Conservation (phyloP, 37 sponge, comb jelly and placozoan genomes). For the Trichoplax adhaerens region DNA sequence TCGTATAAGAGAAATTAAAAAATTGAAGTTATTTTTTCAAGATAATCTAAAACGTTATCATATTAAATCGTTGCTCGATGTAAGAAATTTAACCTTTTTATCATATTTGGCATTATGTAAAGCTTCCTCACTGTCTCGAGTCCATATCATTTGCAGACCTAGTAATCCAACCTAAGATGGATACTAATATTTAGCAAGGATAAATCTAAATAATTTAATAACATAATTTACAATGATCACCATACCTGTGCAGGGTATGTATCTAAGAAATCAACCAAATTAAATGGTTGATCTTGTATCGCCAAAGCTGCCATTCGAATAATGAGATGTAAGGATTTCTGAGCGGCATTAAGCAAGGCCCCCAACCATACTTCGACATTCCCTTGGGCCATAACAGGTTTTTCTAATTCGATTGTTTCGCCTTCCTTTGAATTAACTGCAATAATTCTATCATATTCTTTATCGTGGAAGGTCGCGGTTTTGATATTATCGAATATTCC, state of each 20-base stretch:
- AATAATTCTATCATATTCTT: conserved; percentile 69
- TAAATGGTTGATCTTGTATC: conserved; percentile 37
- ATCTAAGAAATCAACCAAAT: conserved; percentile 53
- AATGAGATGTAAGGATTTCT: conserved; percentile 59
- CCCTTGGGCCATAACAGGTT: conserved; percentile 77
- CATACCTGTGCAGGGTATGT: conserved; percentile 46
- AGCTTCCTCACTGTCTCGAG: conserved; percentile 69
- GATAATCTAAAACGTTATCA: too few species aligned
- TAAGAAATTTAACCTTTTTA: conserved; percentile 20
- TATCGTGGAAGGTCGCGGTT: conserved; percentile 75
- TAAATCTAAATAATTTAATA: too few species aligned
- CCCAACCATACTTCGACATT: conserved; percentile 94
- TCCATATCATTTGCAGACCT: conserved; percentile 93
- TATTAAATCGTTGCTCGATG: too few species aligned
- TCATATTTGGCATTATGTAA: conserved; percentile 51
- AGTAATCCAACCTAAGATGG: conserved; percentile 54
- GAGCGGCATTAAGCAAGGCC: conserved; percentile 47
- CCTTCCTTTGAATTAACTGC: conserved; percentile 62
- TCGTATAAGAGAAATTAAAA: too few species aligned
- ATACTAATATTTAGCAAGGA: not conserved
- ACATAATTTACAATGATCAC: too few species aligned
- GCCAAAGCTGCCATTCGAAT: conserved; percentile 56
- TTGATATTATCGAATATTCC: conserved; percentile 84
- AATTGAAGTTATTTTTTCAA: too few species aligned
- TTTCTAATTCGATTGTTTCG: conserved; percentile 63